phyloP scores from a whole-genome alignment of 2,888 invertebrate species.

The Agrochola litura region DNA sequence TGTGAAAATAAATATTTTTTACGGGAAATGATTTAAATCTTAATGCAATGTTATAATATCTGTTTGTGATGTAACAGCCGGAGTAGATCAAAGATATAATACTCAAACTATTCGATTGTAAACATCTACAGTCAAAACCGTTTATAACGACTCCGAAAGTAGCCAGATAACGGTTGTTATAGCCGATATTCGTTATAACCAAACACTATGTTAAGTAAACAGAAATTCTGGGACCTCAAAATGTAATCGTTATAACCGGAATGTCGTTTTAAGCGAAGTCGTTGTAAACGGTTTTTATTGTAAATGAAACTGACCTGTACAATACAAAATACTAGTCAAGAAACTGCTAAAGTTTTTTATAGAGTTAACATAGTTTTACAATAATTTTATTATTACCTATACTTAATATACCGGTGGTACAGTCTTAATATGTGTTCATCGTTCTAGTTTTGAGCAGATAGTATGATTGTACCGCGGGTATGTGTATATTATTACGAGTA shows the following conservation, averaged over 20 bases:
- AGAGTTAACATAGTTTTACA: conserved; percentile 47
- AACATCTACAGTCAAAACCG: background rate
- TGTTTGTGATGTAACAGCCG: conserved; percentile 21
- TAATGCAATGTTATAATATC: conserved; percentile 33
- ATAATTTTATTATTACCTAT: conserved; percentile 34
- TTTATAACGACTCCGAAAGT: too few species aligned
- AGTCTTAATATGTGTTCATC: conserved; percentile 21
- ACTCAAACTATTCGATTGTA: conserved; percentile 25
- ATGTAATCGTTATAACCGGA: too few species aligned
- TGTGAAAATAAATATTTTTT: conserved; percentile 56
- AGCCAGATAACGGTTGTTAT: too few species aligned
- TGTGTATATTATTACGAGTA: too few species aligned
- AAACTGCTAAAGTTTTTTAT: conserved; percentile 42
- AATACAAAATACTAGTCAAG: conserved; percentile 57
- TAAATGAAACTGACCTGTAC: conserved; percentile 17
- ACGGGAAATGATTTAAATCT: conserved; percentile 41
- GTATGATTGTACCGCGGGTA: conserved; percentile 22
- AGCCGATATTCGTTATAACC: too few species aligned
- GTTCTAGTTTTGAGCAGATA: conserved; percentile 15
- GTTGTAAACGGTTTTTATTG: too few species aligned
- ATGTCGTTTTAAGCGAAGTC: too few species aligned
- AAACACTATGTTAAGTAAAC: too few species aligned
- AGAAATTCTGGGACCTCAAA: too few species aligned
- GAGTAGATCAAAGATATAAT: conserved; percentile 29
- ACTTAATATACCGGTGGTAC: conserved; percentile 16